phyloP scores from a whole-genome alignment of 1,140 invertebrate genomes.

The Drosophila elegans region DNA sequence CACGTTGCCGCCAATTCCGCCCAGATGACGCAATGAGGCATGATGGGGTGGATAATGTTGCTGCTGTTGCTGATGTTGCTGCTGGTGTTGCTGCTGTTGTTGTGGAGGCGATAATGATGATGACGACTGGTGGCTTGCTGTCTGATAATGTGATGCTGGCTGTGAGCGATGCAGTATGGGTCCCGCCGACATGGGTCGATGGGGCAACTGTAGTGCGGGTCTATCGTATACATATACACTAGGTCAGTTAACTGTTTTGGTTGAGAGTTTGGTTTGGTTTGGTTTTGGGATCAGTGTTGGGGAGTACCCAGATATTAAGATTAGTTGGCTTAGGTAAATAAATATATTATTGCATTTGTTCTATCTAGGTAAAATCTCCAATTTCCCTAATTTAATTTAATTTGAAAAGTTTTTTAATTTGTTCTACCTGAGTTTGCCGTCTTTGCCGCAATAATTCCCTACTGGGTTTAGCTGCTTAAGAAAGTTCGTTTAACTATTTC shows the following conservation, averaged over 20 bases:
- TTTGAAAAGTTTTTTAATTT: too few relatives aligned
- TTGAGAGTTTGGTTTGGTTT: background rate
- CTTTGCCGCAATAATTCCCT: too few relatives aligned
- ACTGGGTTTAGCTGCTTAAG: too few relatives aligned
- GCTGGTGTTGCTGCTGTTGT: constrained; percentile 31
- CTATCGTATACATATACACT: constrained; percentile 60
- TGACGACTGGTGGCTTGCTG: constrained; percentile 57
- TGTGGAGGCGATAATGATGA: constrained; percentile 58
- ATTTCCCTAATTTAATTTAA: too few relatives aligned
- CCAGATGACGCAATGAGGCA: constrained; percentile 82
- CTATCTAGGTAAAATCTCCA: too few relatives aligned
- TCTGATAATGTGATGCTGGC: constrained; percentile 74
- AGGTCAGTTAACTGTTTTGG: constrained; percentile 41
- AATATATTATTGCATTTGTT: too few relatives aligned
- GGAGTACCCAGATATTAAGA: background rate
- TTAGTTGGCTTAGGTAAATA: too few relatives aligned
- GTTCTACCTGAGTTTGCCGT: too few relatives aligned
- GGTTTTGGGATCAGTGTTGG: constrained; percentile 2
- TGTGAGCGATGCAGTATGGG: constrained; percentile 83
- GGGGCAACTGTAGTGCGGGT: constrained; percentile 79
- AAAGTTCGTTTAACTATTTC: too few relatives aligned
- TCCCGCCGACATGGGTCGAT: constrained; percentile 84
- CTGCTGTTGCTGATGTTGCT: constrained; percentile 46
- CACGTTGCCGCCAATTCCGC: constrained; percentile 57
- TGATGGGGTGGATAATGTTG: constrained; percentile 71